A percentile compares a stretch with the other conserved stretches of the same genome.
Evolutionary conservation across 2,797 vertebrate genomes (phyloP).

Genomic region (Mareca strepera): DNA sequence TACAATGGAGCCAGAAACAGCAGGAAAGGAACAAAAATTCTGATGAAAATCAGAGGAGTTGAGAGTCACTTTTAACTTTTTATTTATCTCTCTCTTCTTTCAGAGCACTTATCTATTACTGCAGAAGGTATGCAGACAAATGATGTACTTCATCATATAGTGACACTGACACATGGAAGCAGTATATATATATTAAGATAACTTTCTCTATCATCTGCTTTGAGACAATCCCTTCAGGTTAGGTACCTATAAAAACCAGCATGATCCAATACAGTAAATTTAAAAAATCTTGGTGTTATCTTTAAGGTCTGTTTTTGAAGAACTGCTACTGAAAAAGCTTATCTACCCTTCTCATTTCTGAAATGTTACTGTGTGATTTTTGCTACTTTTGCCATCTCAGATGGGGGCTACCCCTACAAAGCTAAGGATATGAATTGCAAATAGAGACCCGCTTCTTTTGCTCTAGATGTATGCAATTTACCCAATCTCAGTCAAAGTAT

Average conservation of each 20-base stretch:
- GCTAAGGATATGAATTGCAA: neutral
- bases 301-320: neutral
- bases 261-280: neutral
- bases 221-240: neutral
- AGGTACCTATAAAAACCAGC: neutral
- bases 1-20: neutral
- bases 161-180: neutral
- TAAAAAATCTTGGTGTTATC: neutral
- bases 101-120: neutral
- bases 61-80: neutral
- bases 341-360: neutral
- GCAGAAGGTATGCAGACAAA: constrained; percentile 23
- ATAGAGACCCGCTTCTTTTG: neutral
- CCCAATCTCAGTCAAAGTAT: neutral
- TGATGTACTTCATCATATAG: neutral
- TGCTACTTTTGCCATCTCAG: neutral
- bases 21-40: neutral
- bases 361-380: neutral
- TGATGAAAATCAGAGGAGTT: neutral
- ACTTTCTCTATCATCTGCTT: neutral
- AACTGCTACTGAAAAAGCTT: neutral
- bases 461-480: neutral
- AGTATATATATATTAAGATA: neutral
- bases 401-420: neutral
- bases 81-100: neutral